Percentiles rank a stretch among this genome's conserved stretches.
These are phyloP conservation scores for Rhynchonycteris naso DNA, from an alignment of 2,797 vertebrate species.

Conservation along the genomic window DNA sequence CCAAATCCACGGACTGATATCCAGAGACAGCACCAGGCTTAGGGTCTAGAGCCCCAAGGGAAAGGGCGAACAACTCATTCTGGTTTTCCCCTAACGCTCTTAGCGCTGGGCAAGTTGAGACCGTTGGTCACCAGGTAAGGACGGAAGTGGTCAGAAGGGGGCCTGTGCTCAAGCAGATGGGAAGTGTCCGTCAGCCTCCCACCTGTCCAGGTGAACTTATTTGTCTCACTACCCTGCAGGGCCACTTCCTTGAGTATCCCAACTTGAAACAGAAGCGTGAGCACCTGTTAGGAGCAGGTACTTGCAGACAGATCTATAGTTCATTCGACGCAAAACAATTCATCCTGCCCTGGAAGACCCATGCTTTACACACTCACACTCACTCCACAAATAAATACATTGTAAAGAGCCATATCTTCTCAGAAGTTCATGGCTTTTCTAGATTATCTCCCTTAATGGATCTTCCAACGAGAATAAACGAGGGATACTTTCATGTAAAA, in stretches of 20 bases:
- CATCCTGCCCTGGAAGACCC: constrained; percentile 60
- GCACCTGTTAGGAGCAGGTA: constrained; percentile 35
- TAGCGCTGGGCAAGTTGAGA: background rate
- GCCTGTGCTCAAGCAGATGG: background rate
- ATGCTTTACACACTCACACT: constrained; percentile 40
- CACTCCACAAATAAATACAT: constrained; percentile 71
- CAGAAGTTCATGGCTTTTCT: constrained; percentile 32
- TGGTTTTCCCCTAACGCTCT: background rate
- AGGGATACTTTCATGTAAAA: constrained; percentile 53
- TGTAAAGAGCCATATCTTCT: constrained; percentile 41
- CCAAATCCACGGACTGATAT: background rate
- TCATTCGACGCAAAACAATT: constrained; percentile 21
- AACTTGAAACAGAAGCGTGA: background rate
- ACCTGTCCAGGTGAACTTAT: background rate
- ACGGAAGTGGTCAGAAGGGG: background rate
- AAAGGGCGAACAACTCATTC: background rate
- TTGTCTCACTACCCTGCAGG: too few species aligned
- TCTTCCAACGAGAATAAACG: constrained; percentile 12
- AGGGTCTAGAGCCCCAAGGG: background rate
- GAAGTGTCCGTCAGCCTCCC: background rate
- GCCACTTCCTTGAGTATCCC: background rate
- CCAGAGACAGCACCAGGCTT: background rate
- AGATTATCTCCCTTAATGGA: constrained; percentile 55
- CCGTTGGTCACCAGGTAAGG: background rate
- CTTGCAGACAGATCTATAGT: constrained; percentile 46